Evolutionary conservation across 2,797 vertebrate species (phyloP).

Genomic region (Pygocentrus nattereri): DNA sequence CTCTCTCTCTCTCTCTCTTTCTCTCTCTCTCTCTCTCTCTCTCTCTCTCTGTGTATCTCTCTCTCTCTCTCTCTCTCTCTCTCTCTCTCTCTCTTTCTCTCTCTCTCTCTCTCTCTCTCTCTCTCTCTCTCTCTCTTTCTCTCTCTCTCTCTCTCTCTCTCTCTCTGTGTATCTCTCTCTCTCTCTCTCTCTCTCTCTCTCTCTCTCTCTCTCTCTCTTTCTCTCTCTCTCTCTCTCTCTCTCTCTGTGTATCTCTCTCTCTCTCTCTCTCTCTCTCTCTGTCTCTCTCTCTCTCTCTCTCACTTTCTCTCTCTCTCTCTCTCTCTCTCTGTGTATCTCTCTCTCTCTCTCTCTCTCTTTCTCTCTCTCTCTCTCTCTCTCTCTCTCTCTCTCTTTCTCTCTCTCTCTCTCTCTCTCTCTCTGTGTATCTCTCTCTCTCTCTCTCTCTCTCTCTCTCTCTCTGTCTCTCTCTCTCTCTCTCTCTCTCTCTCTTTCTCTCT

Average conservation of each 20-base stretch:
- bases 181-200: neutral
- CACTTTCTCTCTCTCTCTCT: constrained; percentile 56
- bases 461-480: neutral
- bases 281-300: neutral
- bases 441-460: constrained; percentile 47
- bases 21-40: constrained; percentile 42
- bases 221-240: constrained; percentile 53
- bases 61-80: neutral
- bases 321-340: neutral
- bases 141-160: neutral
- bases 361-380: constrained; percentile 1
- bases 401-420: neutral
- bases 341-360: neutral
- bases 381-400: constrained; percentile 52
- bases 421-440: neutral
- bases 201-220: neutral
- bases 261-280: neutral
- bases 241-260: neutral
- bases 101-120: neutral
- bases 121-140: neutral
- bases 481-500: neutral
- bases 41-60: neutral
- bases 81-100: constrained; percentile 54
- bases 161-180: constrained; percentile 53
- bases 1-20: constrained; percentile 33